phyloP scores from a whole-genome alignment of 2,113 vertebrate genomes.

The Semicossyphus pulcher region DNA sequence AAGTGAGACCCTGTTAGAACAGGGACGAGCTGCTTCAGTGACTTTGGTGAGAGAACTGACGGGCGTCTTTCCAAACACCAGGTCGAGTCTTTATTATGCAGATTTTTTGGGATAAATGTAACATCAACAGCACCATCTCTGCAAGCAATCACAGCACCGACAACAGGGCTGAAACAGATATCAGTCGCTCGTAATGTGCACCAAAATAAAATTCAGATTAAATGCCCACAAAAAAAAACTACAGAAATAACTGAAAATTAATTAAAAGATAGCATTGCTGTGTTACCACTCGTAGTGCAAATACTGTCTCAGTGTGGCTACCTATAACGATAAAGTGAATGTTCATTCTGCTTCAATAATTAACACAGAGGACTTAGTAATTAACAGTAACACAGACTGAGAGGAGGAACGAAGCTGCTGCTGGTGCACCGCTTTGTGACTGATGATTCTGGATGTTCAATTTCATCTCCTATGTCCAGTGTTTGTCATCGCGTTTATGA shows the following conservation, averaged over 20 bases:
- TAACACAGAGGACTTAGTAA: conserved; percentile 5
- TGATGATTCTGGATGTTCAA: conserved; percentile 16
- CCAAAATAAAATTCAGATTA: conserved; percentile 6
- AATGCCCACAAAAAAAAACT: conserved; percentile 18
- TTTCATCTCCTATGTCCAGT: conserved; percentile 19
- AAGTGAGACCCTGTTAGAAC: conserved; percentile 50
- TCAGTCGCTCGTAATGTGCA: neutral
- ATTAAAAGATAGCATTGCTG: conserved; percentile 49
- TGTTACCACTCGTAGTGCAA: conserved; percentile 64
- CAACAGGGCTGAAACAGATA: conserved; percentile 9
- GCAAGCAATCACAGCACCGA: conserved; percentile 63
- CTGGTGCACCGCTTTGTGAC: conserved; percentile 61
- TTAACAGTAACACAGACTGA: conserved; percentile 22
- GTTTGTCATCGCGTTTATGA: conserved; percentile 28
- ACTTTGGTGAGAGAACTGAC: conserved; percentile 50
- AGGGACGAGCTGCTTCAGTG: conserved; percentile 38
- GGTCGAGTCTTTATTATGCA: conserved; percentile 29
- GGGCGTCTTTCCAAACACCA: conserved; percentile 49
- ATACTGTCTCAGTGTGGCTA: conserved; percentile 49
- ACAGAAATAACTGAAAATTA: conserved; percentile 20
- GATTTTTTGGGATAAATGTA: conserved; percentile 64
- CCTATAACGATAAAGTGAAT: conserved; percentile 9
- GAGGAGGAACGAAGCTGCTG: conserved; percentile 55
- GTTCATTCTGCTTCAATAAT: conserved; percentile 27
- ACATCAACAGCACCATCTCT: conserved; percentile 61